Conservation (phyloP, 2,888 invertebrate species). For the Tuta absoluta region DNA sequence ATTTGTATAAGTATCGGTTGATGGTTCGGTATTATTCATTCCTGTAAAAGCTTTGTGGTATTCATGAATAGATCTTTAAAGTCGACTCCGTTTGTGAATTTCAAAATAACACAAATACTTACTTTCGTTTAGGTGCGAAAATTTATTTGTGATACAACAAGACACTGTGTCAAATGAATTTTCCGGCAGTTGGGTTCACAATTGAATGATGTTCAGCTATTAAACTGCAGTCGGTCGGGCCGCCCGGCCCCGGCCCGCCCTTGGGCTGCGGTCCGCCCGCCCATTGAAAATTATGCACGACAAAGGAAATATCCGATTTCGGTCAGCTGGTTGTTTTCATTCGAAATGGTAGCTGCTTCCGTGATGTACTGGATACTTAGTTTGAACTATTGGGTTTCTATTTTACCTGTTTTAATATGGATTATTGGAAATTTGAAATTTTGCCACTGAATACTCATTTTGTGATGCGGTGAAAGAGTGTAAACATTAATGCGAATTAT, state of each 20-base stretch:
- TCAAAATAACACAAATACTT: neutral
- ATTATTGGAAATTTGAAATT: too few relatives aligned
- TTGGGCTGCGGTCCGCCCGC: neutral
- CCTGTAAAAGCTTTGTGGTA: neutral
- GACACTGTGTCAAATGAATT: slow-evolving; percentile 9
- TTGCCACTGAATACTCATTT: too few relatives aligned
- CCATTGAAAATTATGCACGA: neutral
- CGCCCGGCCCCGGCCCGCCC: neutral
- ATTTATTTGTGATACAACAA: neutral
- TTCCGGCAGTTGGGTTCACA: slow-evolving; percentile 3
- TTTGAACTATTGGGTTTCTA: too few relatives aligned
- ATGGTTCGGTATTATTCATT: neutral
- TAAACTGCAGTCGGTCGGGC: neutral
- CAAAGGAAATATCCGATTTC: neutral
- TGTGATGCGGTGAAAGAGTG: too few relatives aligned
- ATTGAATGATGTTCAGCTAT: slow-evolving; percentile 5
- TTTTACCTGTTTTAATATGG: too few relatives aligned
- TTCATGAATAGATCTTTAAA: neutral
- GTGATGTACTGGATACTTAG: too few relatives aligned
- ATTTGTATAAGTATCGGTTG: slow-evolving; percentile 1
- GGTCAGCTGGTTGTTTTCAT: too few relatives aligned
- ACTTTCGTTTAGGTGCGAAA: slow-evolving; percentile 20
- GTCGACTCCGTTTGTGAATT: neutral
- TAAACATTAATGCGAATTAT: too few relatives aligned
- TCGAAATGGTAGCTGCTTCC: too few relatives aligned